Base-by-base conservation (phyloP, 2,113 vertebrate genomes). In the Vicugna pacos region DNA sequence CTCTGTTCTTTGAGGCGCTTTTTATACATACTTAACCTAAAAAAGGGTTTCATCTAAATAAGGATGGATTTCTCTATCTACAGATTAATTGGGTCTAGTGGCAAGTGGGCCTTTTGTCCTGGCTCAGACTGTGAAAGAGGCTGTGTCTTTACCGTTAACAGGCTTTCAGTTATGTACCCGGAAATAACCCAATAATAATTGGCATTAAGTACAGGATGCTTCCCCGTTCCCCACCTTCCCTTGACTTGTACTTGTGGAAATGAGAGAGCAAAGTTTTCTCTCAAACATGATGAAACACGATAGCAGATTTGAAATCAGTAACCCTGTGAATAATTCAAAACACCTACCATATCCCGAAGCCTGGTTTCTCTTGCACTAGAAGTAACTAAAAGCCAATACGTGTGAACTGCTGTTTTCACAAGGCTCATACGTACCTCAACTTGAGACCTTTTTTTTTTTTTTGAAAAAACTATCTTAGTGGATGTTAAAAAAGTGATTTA, bases 31-130 rank as follows among this genome's bases (percentile, higher is more conserved):
- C 95, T 96, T 97, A 94, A 94, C 69, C 62, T 64, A 92, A 38
- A 90, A 90, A 96, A 95, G 83, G 80, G 0, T 16, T 87, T 95
- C 35, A 15, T 80, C 48, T 62, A 46, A 72, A 65, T 80, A 92
- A 86, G 16, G 54, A 14, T 88, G 94, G 94, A 91, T 80, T 83
- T 96, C 81, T 96, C 81, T 75, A 81, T 92, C 96, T 98, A 96
- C 69, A 93, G 89, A 95, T 93, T 92, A 96, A 91, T 2, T 0
- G 0, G 62, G 95, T 85, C 94, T 97, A 54, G 42, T 83, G 94
- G 90, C 95, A 96, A 90, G 8, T 46, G 30, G 60, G 42, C n/a
- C 64, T 93, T 93, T 82, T 79, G 19, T 92, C 16, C 32, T 70
- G 76, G 60, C 42, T 62, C 22, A 50, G 54, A 35, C 64, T 64